Base-by-base conservation (phyloP, 2,113 vertebrate species). In the Dipodomys merriami region DNA sequence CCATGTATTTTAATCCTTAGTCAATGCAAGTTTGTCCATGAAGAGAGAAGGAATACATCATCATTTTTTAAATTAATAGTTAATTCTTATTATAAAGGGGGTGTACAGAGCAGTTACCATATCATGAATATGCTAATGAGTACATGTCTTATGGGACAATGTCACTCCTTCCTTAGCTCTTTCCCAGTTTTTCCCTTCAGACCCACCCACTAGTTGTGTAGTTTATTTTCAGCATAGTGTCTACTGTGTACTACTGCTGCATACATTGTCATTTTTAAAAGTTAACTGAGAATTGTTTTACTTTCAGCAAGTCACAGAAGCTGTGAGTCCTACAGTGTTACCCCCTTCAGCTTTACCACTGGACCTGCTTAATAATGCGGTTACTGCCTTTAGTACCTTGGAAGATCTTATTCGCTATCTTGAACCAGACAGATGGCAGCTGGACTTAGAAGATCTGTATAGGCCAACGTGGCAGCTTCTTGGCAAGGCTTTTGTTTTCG, bases 351-450 rank as follows among this genome's bases (percentile, higher is more conserved):
- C 98, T 93, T 97, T 99, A 95, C 98, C 98, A 0, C 96, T 99
- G 81, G 99, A 99, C 88, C 97, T 98, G 60, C 94, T 99, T 65
- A 99, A 98, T 73, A 98, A 99, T 0, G 98, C 98, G 0, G 98
- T 99, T 9, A 96, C 98, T 25, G 98, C 96, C 12, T 99, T 99
- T 16, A 98, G 98, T 90, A 99, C 99, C 0, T 97, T 99, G 97
- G 99, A 99, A 98, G 99, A 99, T 93, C 99, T 99, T n/a, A 99
- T 99, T 97, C 99, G 99, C 57, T 99, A 99, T 90, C 98, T 99
- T 39, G 99, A 99, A 95, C 99, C 99, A 0, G 99, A 99, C 9
- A 97, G 98, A 84, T 99, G 99, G 99, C 99, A 99, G 81, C 96
- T 99, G 97, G 99, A 99, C 96, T 98, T 99, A 97, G 99, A 99